phyloP scores from a whole-genome alignment of 2,888 invertebrate species.

The Pseudoips prasinana region DNA sequence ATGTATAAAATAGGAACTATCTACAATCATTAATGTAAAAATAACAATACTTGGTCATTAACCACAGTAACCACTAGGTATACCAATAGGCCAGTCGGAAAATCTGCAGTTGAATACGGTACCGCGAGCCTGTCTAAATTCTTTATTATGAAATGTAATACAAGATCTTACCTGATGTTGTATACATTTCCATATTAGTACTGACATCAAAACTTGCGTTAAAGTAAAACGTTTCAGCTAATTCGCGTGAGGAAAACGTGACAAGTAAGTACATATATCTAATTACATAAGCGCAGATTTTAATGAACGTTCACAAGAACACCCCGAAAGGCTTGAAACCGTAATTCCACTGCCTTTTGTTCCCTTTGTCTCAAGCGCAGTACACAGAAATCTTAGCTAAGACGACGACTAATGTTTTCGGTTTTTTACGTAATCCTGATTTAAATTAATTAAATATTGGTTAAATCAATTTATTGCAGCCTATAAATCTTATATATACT shows the following conservation, averaged over 20 bases:
- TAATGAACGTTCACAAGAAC: conserved; percentile 54
- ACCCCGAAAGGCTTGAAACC: conserved; percentile 51
- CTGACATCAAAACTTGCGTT: background rate
- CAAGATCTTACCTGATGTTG: no score
- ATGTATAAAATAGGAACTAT: no score
- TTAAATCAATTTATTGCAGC: background rate
- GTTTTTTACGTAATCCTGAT: conserved; percentile 11
- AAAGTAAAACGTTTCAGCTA: conserved; percentile 10
- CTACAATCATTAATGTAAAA: no score
- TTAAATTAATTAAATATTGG: background rate
- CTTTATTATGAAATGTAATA: no score
- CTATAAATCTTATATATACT: background rate
- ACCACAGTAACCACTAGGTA: no score
- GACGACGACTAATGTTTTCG: conserved; percentile 35
- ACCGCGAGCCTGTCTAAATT: no score
- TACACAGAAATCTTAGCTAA: conserved; percentile 36
- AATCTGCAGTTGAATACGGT: no score
- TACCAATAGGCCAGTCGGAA: no score
- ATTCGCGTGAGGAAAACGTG: conserved; percentile 27
- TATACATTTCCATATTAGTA: no score
- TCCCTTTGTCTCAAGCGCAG: conserved; percentile 49
- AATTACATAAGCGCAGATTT: conserved; percentile 50
- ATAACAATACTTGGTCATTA: no score
- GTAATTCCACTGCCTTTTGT: conserved; percentile 58
- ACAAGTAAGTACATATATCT: conserved; percentile 38